Conservation (phyloP, 2,797 vertebrate genomes). For the Sebastes matsubarae region DNA sequence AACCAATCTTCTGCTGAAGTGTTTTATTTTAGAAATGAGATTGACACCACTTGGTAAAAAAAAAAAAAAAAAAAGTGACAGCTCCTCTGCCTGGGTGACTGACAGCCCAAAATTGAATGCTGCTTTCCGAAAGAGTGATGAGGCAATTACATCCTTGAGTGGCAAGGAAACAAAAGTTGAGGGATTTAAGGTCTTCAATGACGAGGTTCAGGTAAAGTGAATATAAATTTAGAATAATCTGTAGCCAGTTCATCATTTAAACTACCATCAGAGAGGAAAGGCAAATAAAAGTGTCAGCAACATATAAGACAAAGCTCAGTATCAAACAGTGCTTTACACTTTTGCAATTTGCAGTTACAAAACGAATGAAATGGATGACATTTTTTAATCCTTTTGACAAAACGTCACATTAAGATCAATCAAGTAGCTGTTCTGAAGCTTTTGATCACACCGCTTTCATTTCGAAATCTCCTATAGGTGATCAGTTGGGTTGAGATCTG, state of each 20-base stretch:
- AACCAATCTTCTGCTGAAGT: neutral
- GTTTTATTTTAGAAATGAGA: constrained; percentile 7
- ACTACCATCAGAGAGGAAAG: neutral
- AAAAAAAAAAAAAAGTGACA: neutral
- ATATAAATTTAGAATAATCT: constrained; percentile 6
- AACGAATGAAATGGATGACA: too few species aligned
- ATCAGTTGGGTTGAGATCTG: too few species aligned
- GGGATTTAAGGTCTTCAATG: neutral
- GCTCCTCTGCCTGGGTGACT: constrained; percentile 4
- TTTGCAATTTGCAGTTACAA: neutral
- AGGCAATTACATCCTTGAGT: neutral
- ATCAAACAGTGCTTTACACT: neutral
- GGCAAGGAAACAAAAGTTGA: constrained; percentile 8
- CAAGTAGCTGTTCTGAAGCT: neutral
- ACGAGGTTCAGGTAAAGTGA: neutral
- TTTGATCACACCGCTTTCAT: neutral
- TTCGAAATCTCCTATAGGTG: neutral
- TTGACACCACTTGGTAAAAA: neutral
- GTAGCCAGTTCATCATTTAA: neutral
- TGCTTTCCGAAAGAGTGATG: constrained; percentile 2
- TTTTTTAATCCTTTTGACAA: neutral
- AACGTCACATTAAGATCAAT: neutral
- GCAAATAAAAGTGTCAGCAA: neutral
- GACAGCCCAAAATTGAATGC: constrained; percentile 13
- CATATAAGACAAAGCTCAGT: neutral